Evolutionary conservation across 2,888 invertebrate genomes (phyloP), one percentile per base, ranked within the genome.

Genomic region (Biston betularia): DNA sequence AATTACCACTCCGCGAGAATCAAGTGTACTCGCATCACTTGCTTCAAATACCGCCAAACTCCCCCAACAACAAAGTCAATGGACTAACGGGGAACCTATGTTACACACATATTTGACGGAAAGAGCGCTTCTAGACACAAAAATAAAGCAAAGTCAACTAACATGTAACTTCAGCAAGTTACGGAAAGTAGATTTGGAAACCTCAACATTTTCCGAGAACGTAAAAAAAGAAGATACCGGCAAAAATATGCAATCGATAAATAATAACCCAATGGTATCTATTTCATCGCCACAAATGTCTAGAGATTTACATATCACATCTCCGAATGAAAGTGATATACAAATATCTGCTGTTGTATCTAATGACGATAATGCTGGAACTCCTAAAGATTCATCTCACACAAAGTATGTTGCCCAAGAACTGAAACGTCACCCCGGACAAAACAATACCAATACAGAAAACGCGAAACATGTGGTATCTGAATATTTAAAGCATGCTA

Each of bases 101-200:
- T 87, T 96, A 60, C 96, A 96, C 73, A 96, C 96, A 0, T 97
- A 97, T 85, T 93, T 96, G 57, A 96, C 96, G 1, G 96, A 96
- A 80, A 94, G 96, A 79, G 96, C 96, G 14, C 89, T 96, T 56
- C 94, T 95, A 80, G 96, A 96, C 81, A 94, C 95, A 46, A 95
- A 95, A 85, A 96, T 96, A 67, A 97, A 96, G 84, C 96, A 96
- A 82, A 95, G 95, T 72, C 95, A 96, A 81, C 85, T 93, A 62
- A 88, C 90, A 50, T 83, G 86, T 65, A 89, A 78, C 70, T 79
- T 88, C 70, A 87, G 83, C 69, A 92, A 89, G 85, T 71, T 85
- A 68, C 88, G 85, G 70, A 93, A 92, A 81, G 73, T 87, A 24
- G 92, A 92, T 60, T 56, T 86, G 38, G 90, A 90, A 72, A 86